Conservation (phyloP, 2,888 invertebrate species). For the Mellilla xanthometata region DNA sequence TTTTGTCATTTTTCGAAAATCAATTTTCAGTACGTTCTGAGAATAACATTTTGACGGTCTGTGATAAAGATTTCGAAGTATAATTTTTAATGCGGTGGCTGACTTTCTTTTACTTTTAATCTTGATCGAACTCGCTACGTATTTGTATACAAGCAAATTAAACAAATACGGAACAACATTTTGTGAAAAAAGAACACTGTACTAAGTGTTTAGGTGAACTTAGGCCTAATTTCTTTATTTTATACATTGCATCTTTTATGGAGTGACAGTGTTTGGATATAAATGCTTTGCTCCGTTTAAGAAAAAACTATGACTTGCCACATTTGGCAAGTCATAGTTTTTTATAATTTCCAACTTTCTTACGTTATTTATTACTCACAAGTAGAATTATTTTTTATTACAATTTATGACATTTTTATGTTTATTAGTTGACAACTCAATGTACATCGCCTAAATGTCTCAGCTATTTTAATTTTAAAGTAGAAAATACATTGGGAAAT, state of each 20-base stretch:
- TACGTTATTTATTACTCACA: constrained; percentile 9
- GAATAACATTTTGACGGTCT: constrained; percentile 19
- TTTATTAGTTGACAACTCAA: constrained; percentile 7
- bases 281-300: background rate
- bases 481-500: constrained; percentile 25
- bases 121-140: background rate
- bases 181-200: too few relatives aligned
- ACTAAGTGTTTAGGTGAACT: too few relatives aligned
- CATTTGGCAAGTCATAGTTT: constrained; percentile 1
- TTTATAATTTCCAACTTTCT: background rate
- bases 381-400: background rate
- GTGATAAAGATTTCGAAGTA: constrained; percentile 16
- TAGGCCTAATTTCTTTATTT: too few relatives aligned
- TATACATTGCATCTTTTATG: too few relatives aligned
- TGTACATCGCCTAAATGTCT: constrained; percentile 15
- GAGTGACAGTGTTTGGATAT: background rate
- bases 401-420: constrained; percentile 3
- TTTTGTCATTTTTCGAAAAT: background rate
- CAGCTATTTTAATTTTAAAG: constrained; percentile 7
- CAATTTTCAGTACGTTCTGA: constrained; percentile 10
- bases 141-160: too few relatives aligned
- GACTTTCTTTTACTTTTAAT: constrained; percentile 2
- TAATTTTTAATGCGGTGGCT: constrained; percentile 6
- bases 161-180: too few relatives aligned
- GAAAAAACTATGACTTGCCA: background rate